These are phyloP conservation scores for Gopherus flavomarginatus DNA, from an alignment of 2,113 vertebrate species.

Conservation along the genomic window DNA sequence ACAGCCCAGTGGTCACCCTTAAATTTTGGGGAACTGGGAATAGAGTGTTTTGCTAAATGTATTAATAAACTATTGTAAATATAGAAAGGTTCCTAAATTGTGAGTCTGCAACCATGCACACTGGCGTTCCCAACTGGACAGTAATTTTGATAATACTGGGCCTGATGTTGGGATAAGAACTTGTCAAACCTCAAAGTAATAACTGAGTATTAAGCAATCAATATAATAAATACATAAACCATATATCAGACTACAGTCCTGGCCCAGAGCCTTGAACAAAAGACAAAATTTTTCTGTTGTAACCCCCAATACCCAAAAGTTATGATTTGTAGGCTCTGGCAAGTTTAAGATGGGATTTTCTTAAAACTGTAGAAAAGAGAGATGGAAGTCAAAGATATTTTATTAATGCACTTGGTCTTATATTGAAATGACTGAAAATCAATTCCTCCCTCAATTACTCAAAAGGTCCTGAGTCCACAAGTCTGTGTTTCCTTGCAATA, in stretches of 20 bases:
- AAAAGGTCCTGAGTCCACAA: not conserved
- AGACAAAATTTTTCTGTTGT: not conserved
- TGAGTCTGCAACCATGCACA: not conserved
- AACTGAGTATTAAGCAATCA: not conserved
- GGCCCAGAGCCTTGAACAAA: not conserved
- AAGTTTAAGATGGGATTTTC: not conserved
- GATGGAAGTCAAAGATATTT: not conserved
- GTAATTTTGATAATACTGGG: not conserved
- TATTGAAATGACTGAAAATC: not conserved
- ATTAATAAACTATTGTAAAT: not conserved
- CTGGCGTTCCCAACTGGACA: not conserved
- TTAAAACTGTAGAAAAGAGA: not conserved
- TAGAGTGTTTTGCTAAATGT: not conserved
- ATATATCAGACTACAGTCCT: not conserved
- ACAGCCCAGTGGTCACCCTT: not conserved
- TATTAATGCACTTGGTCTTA: not conserved
- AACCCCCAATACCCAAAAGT: not conserved
- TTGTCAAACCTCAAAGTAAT: not conserved
- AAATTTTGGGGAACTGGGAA: not conserved
- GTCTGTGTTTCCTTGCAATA: not conserved
- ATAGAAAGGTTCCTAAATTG: not conserved
- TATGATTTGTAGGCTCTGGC: not conserved
- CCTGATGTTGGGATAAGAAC: not conserved
- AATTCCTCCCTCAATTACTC: fast-evolving
- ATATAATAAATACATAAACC: not conserved